Evolutionary conservation across 2,888 invertebrate species (phyloP).

Genomic region (Eugnorisma glareosa): DNA sequence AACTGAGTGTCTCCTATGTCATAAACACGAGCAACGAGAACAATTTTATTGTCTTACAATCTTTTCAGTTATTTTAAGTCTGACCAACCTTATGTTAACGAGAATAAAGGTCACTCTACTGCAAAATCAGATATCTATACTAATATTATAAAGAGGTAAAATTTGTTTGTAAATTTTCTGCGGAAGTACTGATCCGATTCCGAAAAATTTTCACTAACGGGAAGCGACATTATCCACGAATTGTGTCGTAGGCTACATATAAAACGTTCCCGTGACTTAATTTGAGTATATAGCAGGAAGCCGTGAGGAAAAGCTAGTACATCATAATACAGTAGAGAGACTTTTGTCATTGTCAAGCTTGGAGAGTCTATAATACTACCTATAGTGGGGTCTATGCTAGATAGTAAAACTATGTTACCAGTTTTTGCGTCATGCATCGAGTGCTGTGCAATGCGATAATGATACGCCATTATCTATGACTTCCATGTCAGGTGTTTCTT

Average conservation of each 20-base stretch:
- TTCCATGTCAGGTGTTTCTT: slow-evolving; percentile 48
- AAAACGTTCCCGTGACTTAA: background rate
- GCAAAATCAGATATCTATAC: background rate
- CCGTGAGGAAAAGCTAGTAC: background rate
- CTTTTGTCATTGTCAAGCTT: slow-evolving; percentile 53
- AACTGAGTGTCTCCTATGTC: slow-evolving; percentile 27
- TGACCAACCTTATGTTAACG: background rate
- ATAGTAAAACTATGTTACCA: slow-evolving; percentile 49
- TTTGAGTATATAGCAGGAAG: background rate
- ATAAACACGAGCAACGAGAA: slow-evolving; percentile 31
- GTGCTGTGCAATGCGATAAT: slow-evolving; percentile 61
- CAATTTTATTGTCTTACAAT: slow-evolving; percentile 15
- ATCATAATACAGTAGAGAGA: slow-evolving; percentile 12
- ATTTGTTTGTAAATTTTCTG: too few relatives aligned
- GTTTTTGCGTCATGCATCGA: slow-evolving; percentile 56
- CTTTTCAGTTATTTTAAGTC: background rate
- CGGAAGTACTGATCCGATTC: background rate
- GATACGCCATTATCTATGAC: slow-evolving; percentile 52
- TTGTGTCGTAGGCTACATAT: background rate
- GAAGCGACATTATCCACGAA: background rate
- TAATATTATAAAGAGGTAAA: too few relatives aligned
- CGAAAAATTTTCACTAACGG: background rate
- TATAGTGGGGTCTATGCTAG: slow-evolving; percentile 3
- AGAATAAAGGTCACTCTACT: background rate
- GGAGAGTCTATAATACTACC: slow-evolving; percentile 23